phyloP scores from a whole-genome alignment of 2,888 invertebrate genomes.

The Notocelia uddmanniana region DNA sequence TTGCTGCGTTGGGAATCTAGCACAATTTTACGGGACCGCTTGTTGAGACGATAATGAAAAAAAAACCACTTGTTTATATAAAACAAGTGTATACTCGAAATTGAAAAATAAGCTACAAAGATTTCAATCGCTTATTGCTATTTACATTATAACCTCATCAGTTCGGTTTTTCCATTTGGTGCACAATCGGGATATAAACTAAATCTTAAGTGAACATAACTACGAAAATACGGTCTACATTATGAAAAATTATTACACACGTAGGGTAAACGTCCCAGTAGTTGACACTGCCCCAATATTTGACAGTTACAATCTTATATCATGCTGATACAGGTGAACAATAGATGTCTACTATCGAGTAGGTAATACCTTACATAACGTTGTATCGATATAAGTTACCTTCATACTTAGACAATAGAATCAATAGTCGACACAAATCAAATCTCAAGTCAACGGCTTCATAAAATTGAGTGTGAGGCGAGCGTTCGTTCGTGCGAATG shows the following conservation, averaged over 20 bases:
- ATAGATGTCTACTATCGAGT: no score
- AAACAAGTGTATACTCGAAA: background rate
- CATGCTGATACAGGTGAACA: no score
- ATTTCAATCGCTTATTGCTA: no score
- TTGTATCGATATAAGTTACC: no score
- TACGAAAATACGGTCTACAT: background rate
- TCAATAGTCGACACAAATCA: conserved; percentile 27
- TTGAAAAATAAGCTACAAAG: no score
- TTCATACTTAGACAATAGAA: background rate
- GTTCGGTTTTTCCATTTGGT: no score
- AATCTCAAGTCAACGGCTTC: conserved; percentile 21
- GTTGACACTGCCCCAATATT: no score
- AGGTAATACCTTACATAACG: no score
- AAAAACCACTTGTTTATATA: background rate
- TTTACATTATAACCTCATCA: no score
- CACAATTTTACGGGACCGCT: conserved; percentile 17
- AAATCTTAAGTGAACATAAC: background rate
- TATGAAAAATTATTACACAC: background rate
- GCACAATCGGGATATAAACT: background rate
- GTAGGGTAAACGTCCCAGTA: background rate
- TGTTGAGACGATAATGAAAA: conserved; percentile 11
- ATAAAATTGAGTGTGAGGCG: conserved; percentile 42
- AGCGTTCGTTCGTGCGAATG: conserved; percentile 52
- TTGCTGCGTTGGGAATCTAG: conserved; percentile 20
- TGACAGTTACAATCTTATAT: no score